Conservation (phyloP, 2,113 vertebrate species). For the Grallaria varia region DNA sequence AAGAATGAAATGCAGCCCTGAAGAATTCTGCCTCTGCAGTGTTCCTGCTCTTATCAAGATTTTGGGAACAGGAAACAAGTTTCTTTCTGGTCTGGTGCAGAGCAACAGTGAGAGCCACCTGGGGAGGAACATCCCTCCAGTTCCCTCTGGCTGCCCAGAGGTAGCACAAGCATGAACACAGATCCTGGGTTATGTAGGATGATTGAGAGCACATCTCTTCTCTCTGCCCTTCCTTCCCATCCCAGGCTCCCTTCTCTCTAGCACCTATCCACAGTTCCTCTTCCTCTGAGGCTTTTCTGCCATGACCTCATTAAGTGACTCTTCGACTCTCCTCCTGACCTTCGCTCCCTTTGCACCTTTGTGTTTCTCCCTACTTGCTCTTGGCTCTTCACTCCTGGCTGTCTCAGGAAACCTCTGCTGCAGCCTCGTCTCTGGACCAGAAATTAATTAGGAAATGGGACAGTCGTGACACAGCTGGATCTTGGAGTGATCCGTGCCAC, state of each 20-base stretch:
- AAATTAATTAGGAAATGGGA: background rate
- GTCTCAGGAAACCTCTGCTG: background rate
- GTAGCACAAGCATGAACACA: background rate
- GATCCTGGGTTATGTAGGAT: rapidly evolving
- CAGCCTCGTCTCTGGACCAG: background rate
- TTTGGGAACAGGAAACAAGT: background rate
- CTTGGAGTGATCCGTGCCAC: background rate
- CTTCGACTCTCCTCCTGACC: background rate
- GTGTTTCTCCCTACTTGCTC: background rate
- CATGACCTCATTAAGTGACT: background rate
- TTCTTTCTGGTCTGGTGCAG: background rate
- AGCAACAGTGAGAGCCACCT: background rate
- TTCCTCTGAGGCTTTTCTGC: background rate
- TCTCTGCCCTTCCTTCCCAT: background rate
- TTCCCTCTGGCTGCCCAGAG: background rate
- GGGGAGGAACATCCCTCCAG: background rate
- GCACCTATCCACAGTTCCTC: background rate
- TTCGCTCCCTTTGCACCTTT: rapidly evolving
- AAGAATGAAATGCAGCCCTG: rapidly evolving
- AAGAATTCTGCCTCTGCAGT: background rate
- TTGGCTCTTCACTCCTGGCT: background rate
- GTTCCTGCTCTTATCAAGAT: background rate
- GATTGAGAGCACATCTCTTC: background rate
- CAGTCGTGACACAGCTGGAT: background rate
- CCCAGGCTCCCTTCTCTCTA: background rate